Evolutionary conservation across 2,888 invertebrate species (phyloP).

Genomic region (Lycocerus yunnanus): DNA sequence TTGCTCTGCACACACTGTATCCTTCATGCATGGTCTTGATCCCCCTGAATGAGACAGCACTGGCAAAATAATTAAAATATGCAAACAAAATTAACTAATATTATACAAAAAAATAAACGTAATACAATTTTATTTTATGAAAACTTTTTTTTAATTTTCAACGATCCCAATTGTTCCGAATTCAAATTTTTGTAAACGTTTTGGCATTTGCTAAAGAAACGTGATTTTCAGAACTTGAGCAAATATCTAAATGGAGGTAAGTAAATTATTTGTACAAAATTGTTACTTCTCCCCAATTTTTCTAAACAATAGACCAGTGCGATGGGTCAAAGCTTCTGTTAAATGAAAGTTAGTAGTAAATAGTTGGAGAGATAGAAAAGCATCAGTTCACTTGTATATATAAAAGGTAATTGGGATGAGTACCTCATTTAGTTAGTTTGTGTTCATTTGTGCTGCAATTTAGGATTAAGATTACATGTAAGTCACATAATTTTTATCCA

Average conservation of each 20-base stretch:
- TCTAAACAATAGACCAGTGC: conserved; percentile 22
- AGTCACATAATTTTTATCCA: conserved; percentile 5
- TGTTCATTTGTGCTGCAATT: conserved; percentile 40
- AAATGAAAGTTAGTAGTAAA: conserved; percentile 22
- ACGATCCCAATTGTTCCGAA: background rate
- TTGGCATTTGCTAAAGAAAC: background rate
- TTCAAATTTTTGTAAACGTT: background rate
- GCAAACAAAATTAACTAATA: too few species aligned
- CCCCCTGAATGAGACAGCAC: too few species aligned
- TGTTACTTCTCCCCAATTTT: background rate
- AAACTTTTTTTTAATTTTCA: too few species aligned
- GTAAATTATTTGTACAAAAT: background rate
- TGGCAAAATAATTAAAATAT: too few species aligned
- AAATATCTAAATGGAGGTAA: background rate
- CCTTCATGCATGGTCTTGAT: too few species aligned
- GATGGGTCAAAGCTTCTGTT: conserved; percentile 6
- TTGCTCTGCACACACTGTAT: too few species aligned
- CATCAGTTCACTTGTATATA: conserved; percentile 43
- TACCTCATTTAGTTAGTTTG: conserved; percentile 44
- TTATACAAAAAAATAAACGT: too few species aligned
- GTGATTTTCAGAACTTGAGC: background rate
- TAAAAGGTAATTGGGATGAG: conserved; percentile 45
- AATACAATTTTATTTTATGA: too few species aligned
- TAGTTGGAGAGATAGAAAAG: conserved; percentile 39
- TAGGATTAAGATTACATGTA: conserved; percentile 38